Evolutionary conservation across 2,888 invertebrate species (phyloP), one percentile per base, ranked within the genome.

Genomic region (Koerneria pararmatus): DNA sequence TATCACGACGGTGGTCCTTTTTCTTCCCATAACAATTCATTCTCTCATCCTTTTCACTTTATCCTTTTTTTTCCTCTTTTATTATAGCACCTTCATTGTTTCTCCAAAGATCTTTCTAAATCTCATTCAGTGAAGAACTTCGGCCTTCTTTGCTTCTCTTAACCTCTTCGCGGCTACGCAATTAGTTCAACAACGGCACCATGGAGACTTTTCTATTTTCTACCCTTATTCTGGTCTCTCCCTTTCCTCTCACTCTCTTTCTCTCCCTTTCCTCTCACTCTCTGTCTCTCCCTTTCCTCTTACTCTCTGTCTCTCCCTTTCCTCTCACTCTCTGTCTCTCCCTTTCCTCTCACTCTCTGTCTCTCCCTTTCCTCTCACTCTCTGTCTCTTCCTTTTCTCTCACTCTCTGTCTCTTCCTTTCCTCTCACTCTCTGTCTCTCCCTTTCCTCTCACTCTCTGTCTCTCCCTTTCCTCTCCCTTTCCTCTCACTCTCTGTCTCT

Each of bases 401-500:
- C 37, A 29, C 58, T 35, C 59, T 58, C 58, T 41, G n/a, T 41
- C 41, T 41, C 19, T 41, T 58, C 37, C 37, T 41, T 58, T 37
- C 46, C 2, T 5, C 58, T 41, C 6, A 19, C 27, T 19, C 29
- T 6, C 8, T 24, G 32, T 54, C 57, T 6, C 57, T 53, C 53
- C 22, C 6, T 19, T 3, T 27, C 32, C 56, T 34, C 32, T 56
- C 32, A 32, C 56, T 56, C 34, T 57, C 27, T 57, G 24, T n/a
- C 57, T n/a, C 31, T n/a, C 31, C 54, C 32, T 53, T 31, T 34
- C 58, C 15, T 58, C 11, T 22, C 46, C 8, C 1, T 24, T 4
- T 37, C 15, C 24, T 29, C 29, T 27, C 29, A 8, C 37, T 46
- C 27, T 46, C 59, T 46, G n/a, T 58, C n/a, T 37, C 31, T n/a